Conservation (phyloP, 2,888 invertebrate genomes). For the Sinodicranocentrus sp. region DNA sequence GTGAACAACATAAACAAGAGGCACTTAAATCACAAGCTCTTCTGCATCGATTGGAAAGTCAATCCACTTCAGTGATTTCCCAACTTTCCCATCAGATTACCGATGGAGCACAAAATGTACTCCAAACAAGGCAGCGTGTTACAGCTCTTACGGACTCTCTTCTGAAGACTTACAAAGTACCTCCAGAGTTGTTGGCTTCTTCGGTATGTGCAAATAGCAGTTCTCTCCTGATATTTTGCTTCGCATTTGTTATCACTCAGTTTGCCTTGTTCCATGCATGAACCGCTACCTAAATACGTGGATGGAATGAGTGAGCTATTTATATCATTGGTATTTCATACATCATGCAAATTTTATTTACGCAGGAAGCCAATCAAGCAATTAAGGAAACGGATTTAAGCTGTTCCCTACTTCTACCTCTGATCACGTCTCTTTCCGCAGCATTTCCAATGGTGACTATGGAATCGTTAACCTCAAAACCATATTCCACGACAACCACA, state of each 20-base stretch:
- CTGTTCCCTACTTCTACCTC: conserved; percentile 73
- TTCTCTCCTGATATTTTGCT: too few relatives aligned
- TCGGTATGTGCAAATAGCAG: conserved; percentile 44
- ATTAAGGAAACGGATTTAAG: conserved; percentile 71
- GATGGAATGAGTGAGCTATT: too few relatives aligned
- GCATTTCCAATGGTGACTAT: conserved; percentile 64
- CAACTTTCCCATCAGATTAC: conserved; percentile 69
- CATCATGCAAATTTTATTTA: conserved; percentile 7
- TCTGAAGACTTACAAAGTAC: conserved; percentile 74
- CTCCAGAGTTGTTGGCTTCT: conserved; percentile 68
- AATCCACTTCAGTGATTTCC: conserved; percentile 64
- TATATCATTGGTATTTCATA: not conserved
- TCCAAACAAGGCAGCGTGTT: conserved; percentile 67
- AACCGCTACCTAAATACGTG: too few relatives aligned
- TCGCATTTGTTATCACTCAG: not conserved
- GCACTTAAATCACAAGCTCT: conserved; percentile 73
- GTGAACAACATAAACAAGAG: conserved; percentile 76
- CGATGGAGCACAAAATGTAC: conserved; percentile 68
- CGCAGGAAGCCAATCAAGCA: conserved; percentile 60
- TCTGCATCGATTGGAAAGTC: conserved; percentile 71
- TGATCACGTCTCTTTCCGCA: conserved; percentile 70
- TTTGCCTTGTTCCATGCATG: too few relatives aligned
- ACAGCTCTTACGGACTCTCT: conserved; percentile 71
- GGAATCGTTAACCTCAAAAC: conserved; percentile 14
- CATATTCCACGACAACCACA: not conserved